Conservation (phyloP, 1,140 invertebrate species). For the Ceratina calcarata region DNA sequence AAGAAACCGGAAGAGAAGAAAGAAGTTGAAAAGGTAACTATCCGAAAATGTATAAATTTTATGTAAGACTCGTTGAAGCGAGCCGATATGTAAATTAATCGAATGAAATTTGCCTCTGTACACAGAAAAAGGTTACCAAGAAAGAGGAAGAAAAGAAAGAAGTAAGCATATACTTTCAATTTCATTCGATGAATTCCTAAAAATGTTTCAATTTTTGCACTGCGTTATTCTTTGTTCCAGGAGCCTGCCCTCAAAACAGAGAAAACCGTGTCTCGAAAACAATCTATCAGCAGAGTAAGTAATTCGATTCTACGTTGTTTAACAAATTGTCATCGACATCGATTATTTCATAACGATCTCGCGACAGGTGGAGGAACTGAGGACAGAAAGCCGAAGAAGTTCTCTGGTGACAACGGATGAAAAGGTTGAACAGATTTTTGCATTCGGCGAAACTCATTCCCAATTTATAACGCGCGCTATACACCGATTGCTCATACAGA, state of each 20-base stretch:
- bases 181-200: too few relatives aligned
- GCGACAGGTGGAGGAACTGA: conserved; percentile 72
- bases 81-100: background rate
- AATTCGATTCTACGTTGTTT: background rate
- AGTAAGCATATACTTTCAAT: conserved; percentile 34
- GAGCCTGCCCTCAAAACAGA: conserved; percentile 69
- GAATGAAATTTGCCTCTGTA: background rate
- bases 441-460: background rate
- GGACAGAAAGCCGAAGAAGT: conserved; percentile 76
- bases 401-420: conserved; percentile 74
- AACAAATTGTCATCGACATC: background rate
- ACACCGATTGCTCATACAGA: background rate
- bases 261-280: conserved; percentile 70
- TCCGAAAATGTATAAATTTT: background rate
- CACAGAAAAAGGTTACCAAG: conserved; percentile 54
- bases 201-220: too few relatives aligned
- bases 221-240: conserved; percentile 50
- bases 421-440: conserved; percentile 64
- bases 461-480: background rate
- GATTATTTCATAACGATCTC: background rate
- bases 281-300: conserved; percentile 72
- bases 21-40: conserved; percentile 71
- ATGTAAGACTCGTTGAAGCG: too few relatives aligned
- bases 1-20: conserved; percentile 75
- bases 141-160: conserved; percentile 71